Conservation (phyloP, 1,140 invertebrate genomes). For the Alviniconcha marisindica region DNA sequence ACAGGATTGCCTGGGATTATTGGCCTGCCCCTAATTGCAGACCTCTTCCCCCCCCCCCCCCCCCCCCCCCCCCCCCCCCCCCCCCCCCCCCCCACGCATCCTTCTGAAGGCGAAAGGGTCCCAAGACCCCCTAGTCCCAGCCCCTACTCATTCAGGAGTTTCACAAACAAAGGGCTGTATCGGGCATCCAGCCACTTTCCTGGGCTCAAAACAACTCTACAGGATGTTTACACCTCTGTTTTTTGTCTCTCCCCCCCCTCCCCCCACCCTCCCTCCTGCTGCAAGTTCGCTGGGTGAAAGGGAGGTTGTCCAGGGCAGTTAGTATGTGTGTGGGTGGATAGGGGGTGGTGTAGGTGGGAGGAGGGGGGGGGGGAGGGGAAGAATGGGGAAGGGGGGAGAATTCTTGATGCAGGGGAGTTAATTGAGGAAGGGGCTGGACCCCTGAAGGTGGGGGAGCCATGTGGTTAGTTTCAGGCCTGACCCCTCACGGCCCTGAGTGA, state of each 20-base stretch:
- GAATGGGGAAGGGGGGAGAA: background rate
- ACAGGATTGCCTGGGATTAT: background rate
- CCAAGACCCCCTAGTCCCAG: too few species aligned
- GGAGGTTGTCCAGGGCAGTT: too few species aligned
- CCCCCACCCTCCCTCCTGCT: background rate
- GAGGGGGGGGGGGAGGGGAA: background rate
- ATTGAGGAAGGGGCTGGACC: background rate
- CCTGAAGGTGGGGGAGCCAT: background rate
- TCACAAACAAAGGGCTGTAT: conserved; percentile 22
- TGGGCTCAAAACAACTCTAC: background rate
- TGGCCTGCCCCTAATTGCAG: background rate
- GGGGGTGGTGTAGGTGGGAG: too few species aligned
- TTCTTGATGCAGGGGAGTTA: background rate
- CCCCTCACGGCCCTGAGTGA: too few species aligned
- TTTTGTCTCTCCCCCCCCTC: background rate
- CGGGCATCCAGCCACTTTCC: conserved; percentile 10
- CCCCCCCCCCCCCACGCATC: background rate
- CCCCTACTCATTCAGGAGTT: too few species aligned
- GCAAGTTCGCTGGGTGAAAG: too few species aligned
- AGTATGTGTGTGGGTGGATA: too few species aligned
- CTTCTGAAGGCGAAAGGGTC: too few species aligned
- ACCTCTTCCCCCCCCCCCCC: background rate
- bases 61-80: background rate
- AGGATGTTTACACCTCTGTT: conserved; percentile 34
- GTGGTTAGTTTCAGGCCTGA: background rate